Conservation (phyloP, 2,888 invertebrate species). For the Spilosoma lubricipeda region DNA sequence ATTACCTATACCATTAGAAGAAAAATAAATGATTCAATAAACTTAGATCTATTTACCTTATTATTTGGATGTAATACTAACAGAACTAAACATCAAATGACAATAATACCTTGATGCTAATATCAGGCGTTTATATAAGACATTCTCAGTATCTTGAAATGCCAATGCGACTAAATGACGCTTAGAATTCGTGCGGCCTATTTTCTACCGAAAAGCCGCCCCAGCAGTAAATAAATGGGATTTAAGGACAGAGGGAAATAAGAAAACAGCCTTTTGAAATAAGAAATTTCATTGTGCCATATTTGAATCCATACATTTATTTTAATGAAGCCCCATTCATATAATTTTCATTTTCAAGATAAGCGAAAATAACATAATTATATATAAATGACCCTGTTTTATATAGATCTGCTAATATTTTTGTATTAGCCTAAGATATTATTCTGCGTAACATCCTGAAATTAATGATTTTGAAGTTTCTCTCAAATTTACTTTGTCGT, state of each 20-base stretch:
- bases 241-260: conserved; percentile 23
- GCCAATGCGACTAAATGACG: conserved; percentile 43
- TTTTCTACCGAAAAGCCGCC: conserved; percentile 18
- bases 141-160: conserved; percentile 35
- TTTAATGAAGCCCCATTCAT: background rate
- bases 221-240: conserved; percentile 25
- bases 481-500: no score
- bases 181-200: conserved; percentile 28
- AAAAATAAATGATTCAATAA: background rate
- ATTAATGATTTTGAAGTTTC: no score
- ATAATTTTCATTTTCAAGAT: background rate
- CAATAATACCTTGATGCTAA: conserved; percentile 22
- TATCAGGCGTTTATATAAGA: conserved; percentile 35
- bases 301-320: background rate
- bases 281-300: background rate
- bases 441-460: background rate
- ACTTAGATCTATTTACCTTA: background rate
- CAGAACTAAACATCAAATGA: conserved; percentile 18
- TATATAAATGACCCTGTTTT: background rate
- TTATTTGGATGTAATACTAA: conserved; percentile 9
- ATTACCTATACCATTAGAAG: no score
- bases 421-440: background rate
- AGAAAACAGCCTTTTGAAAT: conserved; percentile 11
- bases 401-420: background rate
- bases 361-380: background rate